A percentile compares a stretch with the other conserved stretches of the same genome.
Conservation (phyloP, 1,140 invertebrate genomes). For the Latrodectus geometricus region DNA sequence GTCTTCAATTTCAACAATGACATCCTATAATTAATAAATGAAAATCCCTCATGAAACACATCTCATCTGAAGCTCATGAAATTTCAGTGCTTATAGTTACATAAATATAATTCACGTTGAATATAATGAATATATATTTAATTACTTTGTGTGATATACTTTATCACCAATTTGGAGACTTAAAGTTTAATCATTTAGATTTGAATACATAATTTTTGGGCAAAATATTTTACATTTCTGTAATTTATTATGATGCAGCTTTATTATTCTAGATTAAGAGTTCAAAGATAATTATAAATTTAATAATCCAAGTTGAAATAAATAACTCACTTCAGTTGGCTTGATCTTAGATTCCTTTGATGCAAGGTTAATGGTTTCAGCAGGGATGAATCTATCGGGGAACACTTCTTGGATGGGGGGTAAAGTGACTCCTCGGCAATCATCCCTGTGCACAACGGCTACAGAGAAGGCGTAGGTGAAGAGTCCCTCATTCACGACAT, state of each 20-base stretch:
- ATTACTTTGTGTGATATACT: too few species aligned
- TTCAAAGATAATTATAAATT: background rate
- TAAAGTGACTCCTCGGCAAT: conserved; percentile 71
- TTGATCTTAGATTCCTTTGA: conserved; percentile 67
- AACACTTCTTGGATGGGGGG: conserved; percentile 78
- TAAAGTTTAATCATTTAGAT: too few species aligned
- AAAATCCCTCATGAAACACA: background rate
- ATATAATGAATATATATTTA: too few species aligned
- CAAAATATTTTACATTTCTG: too few species aligned
- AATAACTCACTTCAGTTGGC: conserved; percentile 61
- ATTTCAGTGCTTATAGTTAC: background rate
- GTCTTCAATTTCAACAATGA: conserved; percentile 51
- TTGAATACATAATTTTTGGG: too few species aligned
- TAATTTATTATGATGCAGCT: too few species aligned
- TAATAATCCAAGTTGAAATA: too few species aligned
- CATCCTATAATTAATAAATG: conserved; percentile 14
- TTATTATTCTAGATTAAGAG: background rate
- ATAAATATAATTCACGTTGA: background rate
- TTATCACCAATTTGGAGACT: too few species aligned
- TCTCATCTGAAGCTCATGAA: background rate
- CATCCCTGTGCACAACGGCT: conserved; percentile 74
- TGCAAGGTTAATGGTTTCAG: conserved; percentile 70
- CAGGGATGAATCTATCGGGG: conserved; percentile 71
- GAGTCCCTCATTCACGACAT: conserved; percentile 76
- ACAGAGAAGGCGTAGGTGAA: conserved; percentile 75